Conservation (phyloP, 1,140 invertebrate genomes). For the Zaprionus kolodkinae region DNA sequence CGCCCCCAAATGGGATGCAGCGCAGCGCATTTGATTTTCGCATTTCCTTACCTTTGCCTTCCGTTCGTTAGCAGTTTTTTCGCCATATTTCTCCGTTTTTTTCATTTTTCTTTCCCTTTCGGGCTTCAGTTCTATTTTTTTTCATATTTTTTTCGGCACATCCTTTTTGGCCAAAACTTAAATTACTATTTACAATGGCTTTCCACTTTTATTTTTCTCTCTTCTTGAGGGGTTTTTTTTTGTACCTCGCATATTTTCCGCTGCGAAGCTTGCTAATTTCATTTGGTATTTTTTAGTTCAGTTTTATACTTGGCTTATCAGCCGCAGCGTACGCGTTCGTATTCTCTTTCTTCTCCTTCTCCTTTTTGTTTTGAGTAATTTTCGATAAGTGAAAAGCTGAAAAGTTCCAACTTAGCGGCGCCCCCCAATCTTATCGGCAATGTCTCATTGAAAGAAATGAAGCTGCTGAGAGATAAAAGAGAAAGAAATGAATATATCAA, state of each 20-base stretch:
- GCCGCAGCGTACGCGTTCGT: not conserved
- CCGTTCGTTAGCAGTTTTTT: constrained; percentile 62
- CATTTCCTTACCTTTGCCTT: constrained; percentile 74
- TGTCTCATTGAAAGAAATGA: constrained; percentile 44
- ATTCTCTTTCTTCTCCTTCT: constrained; percentile 3
- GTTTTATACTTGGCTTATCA: constrained; percentile 42
- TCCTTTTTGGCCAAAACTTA: constrained; percentile 66
- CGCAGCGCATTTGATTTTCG: constrained; percentile 76
- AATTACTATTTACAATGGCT: constrained; percentile 81
- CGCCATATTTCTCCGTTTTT: not conserved
- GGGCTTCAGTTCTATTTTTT: constrained; percentile 11
- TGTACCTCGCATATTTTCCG: constrained; percentile 50
- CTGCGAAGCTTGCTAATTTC: constrained; percentile 64
- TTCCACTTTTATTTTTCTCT: constrained; percentile 46
- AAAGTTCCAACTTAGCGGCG: constrained; percentile 25
- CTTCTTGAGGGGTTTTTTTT: constrained; percentile 32
- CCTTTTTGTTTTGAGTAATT: constrained; percentile 53
- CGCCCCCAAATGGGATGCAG: constrained; percentile 40
- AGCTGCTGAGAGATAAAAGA: constrained; percentile 37
- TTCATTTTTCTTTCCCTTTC: constrained; percentile 20
- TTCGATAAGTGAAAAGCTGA: constrained; percentile 27
- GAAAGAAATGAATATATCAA: constrained; percentile 13
- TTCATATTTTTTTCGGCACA: constrained; percentile 55
- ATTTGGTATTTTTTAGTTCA: constrained; percentile 56
- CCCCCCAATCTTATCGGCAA: constrained; percentile 38